These are phyloP conservation scores for Chromis chromis DNA, from an alignment of 2,797 vertebrate species.

Conservation along the genomic window DNA sequence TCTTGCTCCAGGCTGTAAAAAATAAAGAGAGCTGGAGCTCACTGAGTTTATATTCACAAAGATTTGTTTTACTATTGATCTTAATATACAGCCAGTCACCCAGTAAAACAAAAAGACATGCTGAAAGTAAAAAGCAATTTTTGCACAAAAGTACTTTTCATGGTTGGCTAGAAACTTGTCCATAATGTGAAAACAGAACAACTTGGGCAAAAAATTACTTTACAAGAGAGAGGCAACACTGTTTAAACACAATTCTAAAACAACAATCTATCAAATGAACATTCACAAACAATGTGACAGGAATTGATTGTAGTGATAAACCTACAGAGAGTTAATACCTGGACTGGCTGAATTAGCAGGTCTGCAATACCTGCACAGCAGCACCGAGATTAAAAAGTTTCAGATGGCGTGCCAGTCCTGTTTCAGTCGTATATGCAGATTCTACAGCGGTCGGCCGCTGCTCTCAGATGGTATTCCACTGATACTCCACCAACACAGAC, in stretches of 20 bases:
- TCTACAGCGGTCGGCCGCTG: too few species aligned
- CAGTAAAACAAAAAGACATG: background rate
- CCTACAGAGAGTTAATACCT: too few species aligned
- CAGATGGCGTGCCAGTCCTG: too few species aligned
- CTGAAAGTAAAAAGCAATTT: constrained; percentile 1
- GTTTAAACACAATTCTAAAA: background rate
- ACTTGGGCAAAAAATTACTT: background rate
- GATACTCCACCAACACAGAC: too few species aligned
- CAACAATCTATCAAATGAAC: background rate
- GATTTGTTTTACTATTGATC: background rate
- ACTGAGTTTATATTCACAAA: background rate
- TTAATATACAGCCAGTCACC: background rate
- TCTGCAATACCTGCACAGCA: too few species aligned
- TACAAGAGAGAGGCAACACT: background rate
- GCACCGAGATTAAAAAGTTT: too few species aligned
- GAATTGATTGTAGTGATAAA: background rate
- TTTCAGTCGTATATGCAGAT: too few species aligned
- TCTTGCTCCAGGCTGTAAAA: background rate
- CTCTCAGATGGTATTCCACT: too few species aligned
- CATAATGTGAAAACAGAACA: background rate
- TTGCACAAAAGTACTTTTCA: background rate
- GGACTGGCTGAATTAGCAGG: too few species aligned
- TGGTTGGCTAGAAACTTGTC: background rate
- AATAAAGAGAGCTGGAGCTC: background rate
- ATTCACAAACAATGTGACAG: background rate